phyloP scores from a whole-genome alignment of 2,888 invertebrate species.

The Lumbricus terrestris region DNA sequence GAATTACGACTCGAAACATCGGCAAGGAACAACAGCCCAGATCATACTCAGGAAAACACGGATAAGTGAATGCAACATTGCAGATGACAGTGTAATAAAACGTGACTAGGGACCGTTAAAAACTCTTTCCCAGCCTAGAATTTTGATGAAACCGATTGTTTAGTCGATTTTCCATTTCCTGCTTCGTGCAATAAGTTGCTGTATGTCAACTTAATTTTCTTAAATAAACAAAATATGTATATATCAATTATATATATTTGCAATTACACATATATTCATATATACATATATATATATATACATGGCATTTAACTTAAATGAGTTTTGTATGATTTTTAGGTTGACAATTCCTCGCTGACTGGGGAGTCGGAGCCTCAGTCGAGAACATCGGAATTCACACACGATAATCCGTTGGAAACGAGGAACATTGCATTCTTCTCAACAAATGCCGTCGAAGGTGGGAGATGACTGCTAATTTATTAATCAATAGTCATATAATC shows the following conservation, averaged over 20 bases:
- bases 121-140: too few relatives aligned
- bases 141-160: too few relatives aligned
- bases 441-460: constrained; percentile 76
- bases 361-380: constrained; percentile 75
- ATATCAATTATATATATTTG: too few relatives aligned
- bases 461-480: neutral
- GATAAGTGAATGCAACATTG: neutral
- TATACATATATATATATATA: too few relatives aligned
- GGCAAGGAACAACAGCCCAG: neutral
- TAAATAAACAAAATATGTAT: too few relatives aligned
- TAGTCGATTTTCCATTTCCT: too few relatives aligned
- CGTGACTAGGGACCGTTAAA: too few relatives aligned
- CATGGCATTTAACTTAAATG: neutral
- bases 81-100: neutral
- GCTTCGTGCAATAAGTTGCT: too few relatives aligned
- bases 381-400: constrained; percentile 68
- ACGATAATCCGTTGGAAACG: constrained; percentile 73
- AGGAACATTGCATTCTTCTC: constrained; percentile 79
- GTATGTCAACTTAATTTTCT: too few relatives aligned
- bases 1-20: neutral
- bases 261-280: too few relatives aligned
- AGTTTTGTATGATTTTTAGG: constrained; percentile 51
- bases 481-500: neutral
- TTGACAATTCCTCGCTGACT: constrained; percentile 71
- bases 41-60: neutral